A percentile compares a stretch with the other conserved stretches of the same genome.
Evolutionary conservation across 53 echinoderm and acorn worm genomes (phyloP).

Genomic region (Luidia sarsii): DNA sequence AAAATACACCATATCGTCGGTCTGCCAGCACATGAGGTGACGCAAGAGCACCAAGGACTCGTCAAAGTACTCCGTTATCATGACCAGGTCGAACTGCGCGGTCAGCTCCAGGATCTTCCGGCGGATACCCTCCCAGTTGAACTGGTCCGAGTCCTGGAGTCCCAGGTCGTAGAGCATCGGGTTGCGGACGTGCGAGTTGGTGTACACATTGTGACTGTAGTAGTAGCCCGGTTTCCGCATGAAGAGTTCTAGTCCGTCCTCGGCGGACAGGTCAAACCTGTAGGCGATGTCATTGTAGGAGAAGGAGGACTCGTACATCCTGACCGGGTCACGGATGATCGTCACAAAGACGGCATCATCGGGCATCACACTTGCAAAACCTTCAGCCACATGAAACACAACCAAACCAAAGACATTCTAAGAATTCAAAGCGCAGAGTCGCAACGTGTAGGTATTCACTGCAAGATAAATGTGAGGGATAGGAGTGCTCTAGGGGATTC

Average conservation of each 20-base stretch:
- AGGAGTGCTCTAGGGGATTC: not conserved
- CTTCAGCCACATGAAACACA: slow-evolving; percentile 53
- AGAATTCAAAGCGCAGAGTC: not conserved
- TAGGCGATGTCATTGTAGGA: slow-evolving; percentile 57
- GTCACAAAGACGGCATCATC: slow-evolving; percentile 65
- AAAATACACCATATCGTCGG: slow-evolving; percentile 84
- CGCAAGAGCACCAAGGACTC: slow-evolving; percentile 85
- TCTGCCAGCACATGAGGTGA: slow-evolving; percentile 88
- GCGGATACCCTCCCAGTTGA: slow-evolving; percentile 1
- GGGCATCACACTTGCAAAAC: slow-evolving; percentile 75
- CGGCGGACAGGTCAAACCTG: not conserved
- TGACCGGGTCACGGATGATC: slow-evolving; percentile 85
- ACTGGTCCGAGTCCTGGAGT: slow-evolving; percentile 37
- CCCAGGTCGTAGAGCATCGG: slow-evolving; percentile 93
- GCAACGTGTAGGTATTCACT: not conserved
- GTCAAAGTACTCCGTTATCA: slow-evolving; percentile 91
- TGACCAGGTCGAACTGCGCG: slow-evolving; percentile 76
- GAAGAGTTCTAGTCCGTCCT: slow-evolving; percentile 48
- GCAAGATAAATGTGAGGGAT: not conserved
- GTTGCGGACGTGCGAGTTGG: slow-evolving; percentile 48
- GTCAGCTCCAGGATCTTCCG: slow-evolving; percentile 51
- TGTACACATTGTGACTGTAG: not conserved
- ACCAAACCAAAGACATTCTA: not conserved
- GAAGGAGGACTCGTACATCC: slow-evolving; percentile 87
- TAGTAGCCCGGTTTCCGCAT: slow-evolving; percentile 42